phyloP scores from a whole-genome alignment of 92 coral and sea anemone species.

The Paragorgia papillata region DNA sequence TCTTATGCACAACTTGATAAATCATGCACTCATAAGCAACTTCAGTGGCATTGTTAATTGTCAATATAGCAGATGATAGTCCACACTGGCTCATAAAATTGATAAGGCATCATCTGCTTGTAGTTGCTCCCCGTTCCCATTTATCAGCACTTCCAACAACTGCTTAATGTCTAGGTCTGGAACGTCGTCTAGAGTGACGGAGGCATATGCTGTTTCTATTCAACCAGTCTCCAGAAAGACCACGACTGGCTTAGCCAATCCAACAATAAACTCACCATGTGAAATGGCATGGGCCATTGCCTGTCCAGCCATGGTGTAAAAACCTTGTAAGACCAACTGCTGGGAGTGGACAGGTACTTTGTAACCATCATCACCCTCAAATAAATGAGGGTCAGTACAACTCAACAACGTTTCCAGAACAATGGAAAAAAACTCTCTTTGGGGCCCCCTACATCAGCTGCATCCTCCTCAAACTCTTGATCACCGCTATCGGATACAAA shows the following conservation, averaged over 20 bases:
- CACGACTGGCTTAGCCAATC: constrained; percentile 47
- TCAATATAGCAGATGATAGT: constrained; percentile 27
- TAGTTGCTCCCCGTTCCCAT: constrained; percentile 19
- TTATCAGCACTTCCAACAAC: constrained; percentile 13
- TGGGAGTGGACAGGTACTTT: constrained; percentile 58
- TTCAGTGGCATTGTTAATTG: constrained; percentile 23
- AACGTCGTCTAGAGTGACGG: constrained; percentile 38
- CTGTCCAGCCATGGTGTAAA: constrained; percentile 41
- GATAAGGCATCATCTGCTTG: constrained; percentile 26
- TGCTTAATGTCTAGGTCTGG: constrained; percentile 34
- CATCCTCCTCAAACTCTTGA: constrained; percentile 51
- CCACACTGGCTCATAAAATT: constrained; percentile 44
- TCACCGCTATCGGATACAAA: constrained; percentile 43
- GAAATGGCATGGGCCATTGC: constrained; percentile 51
- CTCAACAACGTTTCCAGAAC: constrained; percentile 42
- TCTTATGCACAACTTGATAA: constrained; percentile 55
- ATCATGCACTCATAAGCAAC: constrained; percentile 56
- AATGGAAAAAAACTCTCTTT: constrained; percentile 38
- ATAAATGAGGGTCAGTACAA: constrained; percentile 46
- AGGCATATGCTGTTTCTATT: constrained; percentile 28
- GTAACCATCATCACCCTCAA: constrained; percentile 55
- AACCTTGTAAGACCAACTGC: constrained; percentile 55
- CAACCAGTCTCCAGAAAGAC: constrained; percentile 5
- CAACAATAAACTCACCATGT: constrained; percentile 40
- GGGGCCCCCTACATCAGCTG: constrained; percentile 63